Conservation (phyloP, 2,797 vertebrate species). For the Nannoperca obscura region DNA sequence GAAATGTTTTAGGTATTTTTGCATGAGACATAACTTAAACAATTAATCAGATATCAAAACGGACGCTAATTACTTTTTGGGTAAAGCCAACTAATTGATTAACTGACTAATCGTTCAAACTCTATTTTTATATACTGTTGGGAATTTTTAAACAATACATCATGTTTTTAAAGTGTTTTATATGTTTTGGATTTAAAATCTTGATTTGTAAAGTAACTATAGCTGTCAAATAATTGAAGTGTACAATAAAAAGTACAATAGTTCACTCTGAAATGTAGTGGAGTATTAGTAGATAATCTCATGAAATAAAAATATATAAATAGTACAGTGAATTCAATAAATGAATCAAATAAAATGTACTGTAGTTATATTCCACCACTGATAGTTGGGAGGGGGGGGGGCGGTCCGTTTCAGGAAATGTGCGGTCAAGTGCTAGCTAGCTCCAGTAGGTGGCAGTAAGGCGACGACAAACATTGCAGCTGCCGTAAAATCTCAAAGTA, state of each 20-base stretch:
- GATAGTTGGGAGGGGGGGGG: not conserved
- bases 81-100: too few species aligned
- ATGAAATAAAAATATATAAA: not conserved
- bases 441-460: conserved; percentile 47
- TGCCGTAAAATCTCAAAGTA: not conserved
- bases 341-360: too few species aligned
- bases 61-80: too few species aligned
- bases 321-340: not conserved
- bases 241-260: too few species aligned
- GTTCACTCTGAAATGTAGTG: not conserved
- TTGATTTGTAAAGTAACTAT: too few species aligned
- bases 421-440: not conserved
- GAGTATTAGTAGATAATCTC: not conserved
- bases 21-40: not conserved
- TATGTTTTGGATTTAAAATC: too few species aligned
- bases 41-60: not conserved
- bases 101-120: too few species aligned
- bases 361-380: not conserved
- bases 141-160: too few species aligned
- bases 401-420: not conserved
- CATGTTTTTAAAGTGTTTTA: too few species aligned
- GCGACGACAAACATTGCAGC: rapidly evolving
- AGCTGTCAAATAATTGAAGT: not conserved
- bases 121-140: too few species aligned
- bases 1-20: not conserved